Conservation (phyloP, 2,888 invertebrate species). For the Sinelater perroti region DNA sequence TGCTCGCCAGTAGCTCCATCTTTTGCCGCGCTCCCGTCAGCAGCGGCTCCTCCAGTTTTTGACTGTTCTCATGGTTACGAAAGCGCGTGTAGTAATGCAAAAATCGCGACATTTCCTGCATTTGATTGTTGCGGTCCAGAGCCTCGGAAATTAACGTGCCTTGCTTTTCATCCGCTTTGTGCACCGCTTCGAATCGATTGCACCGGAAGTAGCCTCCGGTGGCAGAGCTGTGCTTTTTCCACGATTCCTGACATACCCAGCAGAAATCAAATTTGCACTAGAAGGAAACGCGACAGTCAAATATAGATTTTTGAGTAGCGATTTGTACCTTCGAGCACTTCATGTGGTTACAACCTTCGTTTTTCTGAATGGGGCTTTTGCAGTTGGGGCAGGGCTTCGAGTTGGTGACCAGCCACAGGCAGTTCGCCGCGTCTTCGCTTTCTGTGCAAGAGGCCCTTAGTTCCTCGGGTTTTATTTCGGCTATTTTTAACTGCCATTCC, state of each 20-base stretch:
- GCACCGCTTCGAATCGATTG: slow-evolving; percentile 69
- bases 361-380: slow-evolving; percentile 75
- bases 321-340: slow-evolving; percentile 71
- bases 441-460: slow-evolving; percentile 64
- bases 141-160: slow-evolving; percentile 68
- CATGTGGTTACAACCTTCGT: slow-evolving; percentile 78
- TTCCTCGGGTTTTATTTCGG: slow-evolving; percentile 72
- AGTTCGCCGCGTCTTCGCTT: slow-evolving; percentile 70
- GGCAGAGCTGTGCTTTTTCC: slow-evolving; percentile 75
- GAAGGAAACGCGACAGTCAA: slow-evolving; percentile 36
- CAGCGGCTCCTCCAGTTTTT: slow-evolving; percentile 69
- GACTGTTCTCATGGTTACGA: slow-evolving; percentile 72
- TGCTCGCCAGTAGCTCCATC: slow-evolving; percentile 68
- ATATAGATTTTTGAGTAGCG: background rate
- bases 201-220: slow-evolving; percentile 75
- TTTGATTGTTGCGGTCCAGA: slow-evolving; percentile 64
- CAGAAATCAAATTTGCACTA: slow-evolving; percentile 78
- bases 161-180: slow-evolving; percentile 69
- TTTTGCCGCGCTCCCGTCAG: slow-evolving; percentile 67
- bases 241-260: slow-evolving; percentile 76
- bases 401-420: slow-evolving; percentile 74
- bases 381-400: slow-evolving; percentile 77
- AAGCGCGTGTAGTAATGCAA: slow-evolving; percentile 72
- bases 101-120: slow-evolving; percentile 72
- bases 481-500: slow-evolving; percentile 66